Conservation (phyloP, 2,797 vertebrate genomes). For the Apogon talboti region DNA sequence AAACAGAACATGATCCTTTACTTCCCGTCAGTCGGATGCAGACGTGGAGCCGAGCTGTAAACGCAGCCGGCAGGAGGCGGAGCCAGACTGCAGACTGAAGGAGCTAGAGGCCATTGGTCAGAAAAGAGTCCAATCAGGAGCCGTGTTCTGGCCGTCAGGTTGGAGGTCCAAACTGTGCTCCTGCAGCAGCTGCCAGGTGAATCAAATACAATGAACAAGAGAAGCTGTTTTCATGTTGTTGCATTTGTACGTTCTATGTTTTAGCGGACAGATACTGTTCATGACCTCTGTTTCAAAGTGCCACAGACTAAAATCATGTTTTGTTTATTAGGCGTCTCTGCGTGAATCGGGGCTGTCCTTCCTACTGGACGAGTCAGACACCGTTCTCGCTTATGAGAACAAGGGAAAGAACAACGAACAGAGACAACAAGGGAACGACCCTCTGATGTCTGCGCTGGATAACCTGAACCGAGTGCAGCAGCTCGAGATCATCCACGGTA, state of each 20-base stretch:
- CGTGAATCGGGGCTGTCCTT: slow-evolving; percentile 86
- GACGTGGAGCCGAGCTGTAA: slow-evolving; percentile 65
- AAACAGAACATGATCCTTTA: too few relatives aligned
- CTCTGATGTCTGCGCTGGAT: slow-evolving; percentile 93
- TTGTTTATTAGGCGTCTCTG: slow-evolving; percentile 81
- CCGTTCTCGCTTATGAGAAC: slow-evolving; percentile 94
- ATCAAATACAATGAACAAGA: background rate
- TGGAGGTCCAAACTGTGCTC: slow-evolving; percentile 92
- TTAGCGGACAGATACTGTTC: too few relatives aligned
- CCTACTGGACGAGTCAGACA: slow-evolving; percentile 92
- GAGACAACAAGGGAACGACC: slow-evolving; percentile 86
- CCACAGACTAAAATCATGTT: background rate
- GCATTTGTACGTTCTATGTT: too few relatives aligned
- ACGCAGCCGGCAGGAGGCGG: slow-evolving; percentile 65
- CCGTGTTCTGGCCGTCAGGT: slow-evolving; percentile 91
- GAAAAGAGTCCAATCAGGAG: slow-evolving; percentile 78
- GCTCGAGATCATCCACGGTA: slow-evolving; percentile 92
- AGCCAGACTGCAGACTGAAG: slow-evolving; percentile 82
- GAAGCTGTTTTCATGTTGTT: too few relatives aligned
- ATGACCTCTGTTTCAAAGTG: too few relatives aligned
- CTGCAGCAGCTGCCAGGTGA: slow-evolving; percentile 89
- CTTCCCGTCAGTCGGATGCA: background rate
- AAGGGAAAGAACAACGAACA: slow-evolving; percentile 88
- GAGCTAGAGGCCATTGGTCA: slow-evolving; percentile 76
- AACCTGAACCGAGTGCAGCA: slow-evolving; percentile 94